Base-by-base conservation (phyloP, 23 tunicate species). In the Halocynthia roretzi region DNA sequence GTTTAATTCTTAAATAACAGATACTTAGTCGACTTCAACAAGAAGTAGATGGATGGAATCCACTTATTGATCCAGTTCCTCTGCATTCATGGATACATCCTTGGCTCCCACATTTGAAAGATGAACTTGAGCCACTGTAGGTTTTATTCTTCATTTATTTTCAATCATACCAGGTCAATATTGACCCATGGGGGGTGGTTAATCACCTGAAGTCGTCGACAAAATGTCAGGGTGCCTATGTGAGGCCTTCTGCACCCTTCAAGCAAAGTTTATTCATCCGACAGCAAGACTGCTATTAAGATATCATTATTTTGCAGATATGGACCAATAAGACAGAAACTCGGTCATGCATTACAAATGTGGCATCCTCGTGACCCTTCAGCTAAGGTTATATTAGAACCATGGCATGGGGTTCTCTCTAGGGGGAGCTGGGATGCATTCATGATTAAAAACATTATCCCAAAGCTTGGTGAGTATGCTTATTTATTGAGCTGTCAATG, bases 381-480 rank as follows among this genome's bases (percentile, higher is more conserved):
- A 6, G 99, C 99, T 23, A 75, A 85, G 7, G 81, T 87, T 6
- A 96, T 96, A 6, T 75, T 96, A 21, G 87, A 96, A 67, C 99
- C 99, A 44, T 96, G 99, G 99, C 71, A 83, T 11, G 77, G 87
- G 50, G 99, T 96, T n/a, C 90, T 86, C 63, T 57, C 80, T 8
- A 80, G 87, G 6, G 99, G 93, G 8, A 91, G 96, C 72, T 96
- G 99, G 99, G 96, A 96, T 71, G 96, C 95, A 6, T 96, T 96
- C 76, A 80, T 96, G 67, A 89, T 89, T 68, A 91, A 96, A 65
- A 89, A 87, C 9, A 89, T 96, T 53, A 72, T 83, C n/a, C 96
- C 99, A 0, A 96, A 96, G 76, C 81, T 96, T 0, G 95, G 89
- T 91, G 48, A 63, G 67, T 77, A 17, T 10, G 52, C 44, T 77